phyloP scores from a whole-genome alignment of 2,888 invertebrate genomes.

The Nasonovia ribisnigri region DNA sequence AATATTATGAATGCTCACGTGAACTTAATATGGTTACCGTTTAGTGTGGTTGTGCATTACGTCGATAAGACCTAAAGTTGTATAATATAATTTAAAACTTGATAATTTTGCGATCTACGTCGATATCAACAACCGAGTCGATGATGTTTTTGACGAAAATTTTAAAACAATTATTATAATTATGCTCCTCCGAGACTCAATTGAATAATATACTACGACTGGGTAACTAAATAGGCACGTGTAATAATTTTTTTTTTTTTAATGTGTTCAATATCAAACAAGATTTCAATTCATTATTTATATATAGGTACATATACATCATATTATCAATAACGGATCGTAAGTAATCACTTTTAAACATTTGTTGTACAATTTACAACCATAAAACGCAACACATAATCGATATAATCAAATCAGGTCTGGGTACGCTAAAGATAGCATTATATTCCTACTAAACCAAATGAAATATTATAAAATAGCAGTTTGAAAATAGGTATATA shows the following conservation, averaged over 20 bases:
- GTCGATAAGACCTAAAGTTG: neutral
- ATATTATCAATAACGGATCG: neutral
- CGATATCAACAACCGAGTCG: neutral
- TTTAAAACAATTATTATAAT: neutral
- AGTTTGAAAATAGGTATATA: neutral
- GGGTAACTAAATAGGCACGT: neutral
- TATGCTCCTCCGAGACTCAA: neutral
- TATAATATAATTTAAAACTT: neutral
- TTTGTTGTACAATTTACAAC: neutral
- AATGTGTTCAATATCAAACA: neutral
- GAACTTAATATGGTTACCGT: neutral
- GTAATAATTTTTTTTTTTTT: neutral
- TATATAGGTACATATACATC: neutral
- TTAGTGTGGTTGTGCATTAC: neutral
- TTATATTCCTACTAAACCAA: neutral
- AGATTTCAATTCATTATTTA: neutral
- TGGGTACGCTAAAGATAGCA: neutral
- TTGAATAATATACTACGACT: neutral
- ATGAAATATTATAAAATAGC: neutral
- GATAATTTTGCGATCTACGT: neutral
- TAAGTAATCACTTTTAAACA: neutral
- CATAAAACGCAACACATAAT: neutral
- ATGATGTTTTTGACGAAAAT: neutral
- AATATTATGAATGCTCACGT: neutral
- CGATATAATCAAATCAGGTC: neutral